These are phyloP conservation scores for Pygoscelis adeliae DNA, from an alignment of 2,113 vertebrate species.

Conservation along the genomic window DNA sequence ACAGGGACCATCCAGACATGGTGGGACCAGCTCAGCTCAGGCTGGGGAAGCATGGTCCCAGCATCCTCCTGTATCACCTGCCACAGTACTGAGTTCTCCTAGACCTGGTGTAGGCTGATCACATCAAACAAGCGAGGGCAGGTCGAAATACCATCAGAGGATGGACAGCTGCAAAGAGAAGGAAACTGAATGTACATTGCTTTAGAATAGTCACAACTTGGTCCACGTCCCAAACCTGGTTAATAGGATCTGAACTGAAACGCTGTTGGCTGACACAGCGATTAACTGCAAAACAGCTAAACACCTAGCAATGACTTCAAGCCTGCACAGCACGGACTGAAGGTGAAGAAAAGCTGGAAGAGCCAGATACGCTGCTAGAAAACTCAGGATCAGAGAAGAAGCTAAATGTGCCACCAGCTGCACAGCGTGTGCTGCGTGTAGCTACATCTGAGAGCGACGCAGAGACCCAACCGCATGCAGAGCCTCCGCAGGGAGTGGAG, in stretches of 20 bases:
- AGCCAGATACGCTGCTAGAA: constrained; percentile 9
- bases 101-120: background rate
- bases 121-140: background rate
- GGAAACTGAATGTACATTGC: background rate
- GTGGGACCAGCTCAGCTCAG: background rate
- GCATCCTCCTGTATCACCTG: background rate
- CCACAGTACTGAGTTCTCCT: background rate
- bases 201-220: background rate
- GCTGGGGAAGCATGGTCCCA: background rate
- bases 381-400: background rate
- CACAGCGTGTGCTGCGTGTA: background rate
- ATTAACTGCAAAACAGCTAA: background rate
- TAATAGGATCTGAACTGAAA: background rate
- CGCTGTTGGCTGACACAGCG: background rate
- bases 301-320: background rate
- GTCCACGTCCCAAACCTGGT: background rate
- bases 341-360: background rate
- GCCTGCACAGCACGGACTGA: background rate
- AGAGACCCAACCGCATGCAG: background rate
- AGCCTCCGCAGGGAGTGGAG: constrained; percentile 8
- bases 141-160: background rate
- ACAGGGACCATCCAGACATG: rapidly evolving
- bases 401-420: background rate
- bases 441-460: background rate
- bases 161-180: background rate